phyloP scores from a whole-genome alignment of 2,113 vertebrate genomes.

The Oenanthe melanoleuca region DNA sequence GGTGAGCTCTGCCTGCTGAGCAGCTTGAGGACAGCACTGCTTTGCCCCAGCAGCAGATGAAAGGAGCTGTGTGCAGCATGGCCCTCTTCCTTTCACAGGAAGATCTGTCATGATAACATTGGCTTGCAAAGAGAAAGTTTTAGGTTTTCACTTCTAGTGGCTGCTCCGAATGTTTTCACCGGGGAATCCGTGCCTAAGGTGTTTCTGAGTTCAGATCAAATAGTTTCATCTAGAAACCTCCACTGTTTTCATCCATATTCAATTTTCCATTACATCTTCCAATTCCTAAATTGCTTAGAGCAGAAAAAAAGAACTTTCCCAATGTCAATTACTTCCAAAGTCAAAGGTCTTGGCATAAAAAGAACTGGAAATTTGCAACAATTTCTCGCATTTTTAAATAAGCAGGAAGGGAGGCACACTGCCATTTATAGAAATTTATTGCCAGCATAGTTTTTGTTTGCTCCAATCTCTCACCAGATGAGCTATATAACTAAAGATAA shows the following conservation, averaged over 20 bases:
- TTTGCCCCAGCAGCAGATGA: neutral
- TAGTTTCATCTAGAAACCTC: neutral
- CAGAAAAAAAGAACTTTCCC: neutral
- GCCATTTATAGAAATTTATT: neutral
- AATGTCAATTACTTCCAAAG: neutral
- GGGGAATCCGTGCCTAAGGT: neutral
- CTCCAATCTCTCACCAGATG: neutral
- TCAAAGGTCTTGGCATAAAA: neutral
- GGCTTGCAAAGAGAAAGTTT: neutral
- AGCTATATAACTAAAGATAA: neutral
- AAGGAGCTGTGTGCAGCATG: neutral
- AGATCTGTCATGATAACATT: fast-evolving
- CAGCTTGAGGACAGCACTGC: neutral
- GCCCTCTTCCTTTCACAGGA: neutral
- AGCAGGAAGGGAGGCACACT: neutral
- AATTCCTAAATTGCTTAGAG: neutral
- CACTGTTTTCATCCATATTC: neutral
- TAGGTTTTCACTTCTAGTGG: neutral
- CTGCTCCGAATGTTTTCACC: neutral
- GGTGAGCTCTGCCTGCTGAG: neutral
- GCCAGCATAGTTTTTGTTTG: neutral
- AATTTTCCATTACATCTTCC: neutral
- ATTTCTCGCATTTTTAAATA: neutral
- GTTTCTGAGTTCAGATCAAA: neutral
- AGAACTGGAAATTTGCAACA: neutral